Conservation (phyloP, 1,140 invertebrate genomes). For the Papilio helenus region DNA sequence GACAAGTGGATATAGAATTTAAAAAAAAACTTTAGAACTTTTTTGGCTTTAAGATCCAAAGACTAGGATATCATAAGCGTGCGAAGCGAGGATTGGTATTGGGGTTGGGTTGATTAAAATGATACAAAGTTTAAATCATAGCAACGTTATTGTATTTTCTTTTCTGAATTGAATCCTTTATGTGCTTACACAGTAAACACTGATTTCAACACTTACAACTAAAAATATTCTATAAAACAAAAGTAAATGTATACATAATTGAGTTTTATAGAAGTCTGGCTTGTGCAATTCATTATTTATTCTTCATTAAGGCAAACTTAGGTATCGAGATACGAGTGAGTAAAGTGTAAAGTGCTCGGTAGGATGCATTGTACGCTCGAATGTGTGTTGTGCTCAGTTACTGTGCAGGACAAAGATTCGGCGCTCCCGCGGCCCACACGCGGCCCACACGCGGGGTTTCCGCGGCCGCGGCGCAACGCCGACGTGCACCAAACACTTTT, state of each 20-base stretch:
- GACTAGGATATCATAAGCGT: background rate
- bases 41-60: background rate
- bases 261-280: conserved; percentile 73
- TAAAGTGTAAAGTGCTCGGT: conserved; percentile 74
- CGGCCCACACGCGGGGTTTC: no score
- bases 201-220: conserved; percentile 85
- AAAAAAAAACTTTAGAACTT: no score
- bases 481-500: conserved; percentile 74
- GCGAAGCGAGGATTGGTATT: background rate
- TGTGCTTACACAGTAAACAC: conserved; percentile 87
- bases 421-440: conserved; percentile 50
- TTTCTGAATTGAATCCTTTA: conserved; percentile 83
- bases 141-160: conserved; percentile 86
- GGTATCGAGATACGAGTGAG: conserved; percentile 62
- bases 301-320: conserved; percentile 71
- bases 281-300: conserved; percentile 69
- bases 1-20: no score
- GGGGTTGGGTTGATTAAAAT: conserved; percentile 38
- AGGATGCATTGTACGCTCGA: conserved; percentile 66
- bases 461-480: conserved; percentile 57
- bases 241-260: conserved; percentile 67
- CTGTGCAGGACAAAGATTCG: conserved; percentile 76
- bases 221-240: conserved; percentile 83
- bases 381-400: conserved; percentile 79
- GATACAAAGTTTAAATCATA: conserved; percentile 78